Evolutionary conservation across 2,888 invertebrate genomes (phyloP).

Genomic region (Amblyteles armatorius): DNA sequence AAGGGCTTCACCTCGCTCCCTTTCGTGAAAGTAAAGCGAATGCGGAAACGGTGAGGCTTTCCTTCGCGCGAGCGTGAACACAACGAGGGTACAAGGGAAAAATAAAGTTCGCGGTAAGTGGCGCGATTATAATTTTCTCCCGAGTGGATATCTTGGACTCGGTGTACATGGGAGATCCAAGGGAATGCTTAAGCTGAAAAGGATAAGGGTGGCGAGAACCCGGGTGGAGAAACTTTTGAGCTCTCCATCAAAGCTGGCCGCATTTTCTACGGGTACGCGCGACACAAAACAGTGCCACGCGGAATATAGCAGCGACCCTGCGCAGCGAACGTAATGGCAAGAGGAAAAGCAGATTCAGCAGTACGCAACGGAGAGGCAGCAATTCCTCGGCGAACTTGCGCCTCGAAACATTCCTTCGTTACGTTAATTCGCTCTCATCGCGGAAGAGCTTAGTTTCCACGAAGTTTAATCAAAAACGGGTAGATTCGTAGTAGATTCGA

Average conservation of each 20-base stretch:
- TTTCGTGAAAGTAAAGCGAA: conserved; percentile 43
- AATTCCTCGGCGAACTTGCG: background rate
- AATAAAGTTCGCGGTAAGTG: conserved; percentile 74
- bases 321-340: background rate
- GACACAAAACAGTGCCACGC: background rate
- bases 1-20: conserved; percentile 64
- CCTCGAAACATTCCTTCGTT: conserved; percentile 13
- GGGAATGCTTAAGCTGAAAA: conserved; percentile 16
- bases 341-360: conserved; percentile 1
- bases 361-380: background rate
- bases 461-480: background rate
- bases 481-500: too few relatives aligned
- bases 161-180: conserved; percentile 1
- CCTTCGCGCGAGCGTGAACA: background rate
- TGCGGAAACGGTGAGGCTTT: conserved; percentile 40
- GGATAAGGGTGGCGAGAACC: background rate
- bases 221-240: conserved; percentile 48
- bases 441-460: background rate
- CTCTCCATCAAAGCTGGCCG: conserved; percentile 18
- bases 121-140: conserved; percentile 80
- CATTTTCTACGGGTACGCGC: conserved; percentile 3
- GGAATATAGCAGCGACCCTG: background rate
- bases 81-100: background rate
- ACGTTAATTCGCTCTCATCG: background rate
- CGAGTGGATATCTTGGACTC: conserved; percentile 28